Evolutionary conservation across 2,113 vertebrate genomes (phyloP), one percentile per base, ranked within the genome.

Genomic region (Hassar affinis): DNA sequence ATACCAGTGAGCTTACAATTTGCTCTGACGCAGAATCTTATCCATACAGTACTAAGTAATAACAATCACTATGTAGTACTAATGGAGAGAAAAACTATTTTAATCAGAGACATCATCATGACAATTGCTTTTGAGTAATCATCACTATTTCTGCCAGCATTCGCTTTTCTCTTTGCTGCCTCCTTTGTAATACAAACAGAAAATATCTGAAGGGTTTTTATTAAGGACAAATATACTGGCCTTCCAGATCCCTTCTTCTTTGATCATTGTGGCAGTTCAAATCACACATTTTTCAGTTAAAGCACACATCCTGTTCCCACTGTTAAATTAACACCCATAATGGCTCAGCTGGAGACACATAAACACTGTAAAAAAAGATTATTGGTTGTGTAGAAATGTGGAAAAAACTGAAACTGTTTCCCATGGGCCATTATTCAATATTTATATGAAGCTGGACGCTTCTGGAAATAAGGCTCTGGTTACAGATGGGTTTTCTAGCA

Each of bases 401-500:
- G n/a, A 74, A 17, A 10, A 78, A 61, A 25, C 42, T 79, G 54
- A 42, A 45, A 14, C 33, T 45, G 1, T 47, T 14, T 76, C 6
- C 7, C 11, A 35, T 35, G 27, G 49, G 22, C 7, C 17, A 54
- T 52, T 52, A 76, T 54, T 76, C 17, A 54, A 30, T 74, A n/a
- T 30, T 72, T 59, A 68, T 80, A 42, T 54, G 17, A 15, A 68
- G 61, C 42, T 8, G 6, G 27, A 27, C 12, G 5, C 71, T 3
- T 25, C 35, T 12, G 14, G 54, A 45, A n/a, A 51, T 68, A 33
- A 54, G 47, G 52, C 22, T 71, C 12, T 71, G 54, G 52, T 52
- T 81, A 56, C 35, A 81, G 66, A 61, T 71, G 79, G 49, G 9
- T 38, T 69, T 81, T 17, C 79, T 64, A 71, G 66, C 71, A 45